Evolutionary conservation across 2,113 vertebrate genomes (phyloP).

Genomic region (Alligator mississippiensis): DNA sequence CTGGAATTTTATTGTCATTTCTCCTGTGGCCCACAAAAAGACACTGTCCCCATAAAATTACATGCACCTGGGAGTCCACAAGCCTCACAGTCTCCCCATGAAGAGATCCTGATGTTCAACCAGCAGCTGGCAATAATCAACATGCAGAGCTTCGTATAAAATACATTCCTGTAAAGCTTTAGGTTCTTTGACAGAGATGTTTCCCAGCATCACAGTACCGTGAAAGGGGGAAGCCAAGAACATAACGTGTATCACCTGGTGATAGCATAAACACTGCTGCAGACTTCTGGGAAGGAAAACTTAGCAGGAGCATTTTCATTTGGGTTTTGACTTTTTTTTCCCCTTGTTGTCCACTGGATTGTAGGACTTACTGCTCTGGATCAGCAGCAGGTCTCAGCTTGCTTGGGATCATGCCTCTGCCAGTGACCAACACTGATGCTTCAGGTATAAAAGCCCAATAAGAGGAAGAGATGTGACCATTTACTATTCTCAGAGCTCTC

Average conservation of each 20-base stretch:
- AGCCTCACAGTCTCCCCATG: constrained; percentile 7
- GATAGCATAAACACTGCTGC: background rate
- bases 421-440: background rate
- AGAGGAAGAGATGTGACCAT: too few relatives aligned
- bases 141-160: constrained; percentile 9
- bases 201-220: constrained; percentile 33
- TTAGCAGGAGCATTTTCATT: background rate
- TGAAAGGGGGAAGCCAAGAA: background rate
- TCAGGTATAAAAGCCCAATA: background rate
- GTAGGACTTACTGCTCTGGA: background rate
- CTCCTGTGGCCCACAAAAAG: background rate
- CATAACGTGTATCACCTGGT: background rate
- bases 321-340: background rate
- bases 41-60: background rate
- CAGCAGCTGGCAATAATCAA: constrained; percentile 42
- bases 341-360: background rate
- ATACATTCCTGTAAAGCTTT: constrained; percentile 2
- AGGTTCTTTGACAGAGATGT: background rate
- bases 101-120: constrained; percentile 14
- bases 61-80: constrained; percentile 21
- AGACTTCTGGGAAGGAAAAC: background rate
- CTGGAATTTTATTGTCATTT: constrained; percentile 1
- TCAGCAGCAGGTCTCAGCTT: background rate
- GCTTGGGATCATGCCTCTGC: background rate
- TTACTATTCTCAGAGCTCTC: background rate